These are phyloP conservation scores for Toxotes lorentzi DNA, from an alignment of 2,797 vertebrate genomes.

Conservation along the genomic window DNA sequence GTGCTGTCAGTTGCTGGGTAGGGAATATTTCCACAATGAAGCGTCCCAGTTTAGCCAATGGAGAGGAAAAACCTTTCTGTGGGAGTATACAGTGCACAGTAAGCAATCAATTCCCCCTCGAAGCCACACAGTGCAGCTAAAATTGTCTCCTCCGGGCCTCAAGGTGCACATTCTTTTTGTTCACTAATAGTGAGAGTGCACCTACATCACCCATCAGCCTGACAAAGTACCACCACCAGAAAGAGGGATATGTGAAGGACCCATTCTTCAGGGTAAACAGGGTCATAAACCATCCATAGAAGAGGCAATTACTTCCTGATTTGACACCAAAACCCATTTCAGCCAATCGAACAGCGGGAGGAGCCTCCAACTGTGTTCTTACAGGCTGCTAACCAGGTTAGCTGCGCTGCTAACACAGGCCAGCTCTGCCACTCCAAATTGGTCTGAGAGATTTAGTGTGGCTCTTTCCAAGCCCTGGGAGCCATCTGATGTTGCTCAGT, in stretches of 20 bases:
- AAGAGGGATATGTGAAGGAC: constrained; percentile 57
- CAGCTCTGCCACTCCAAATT: constrained; percentile 59
- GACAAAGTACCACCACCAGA: constrained; percentile 48
- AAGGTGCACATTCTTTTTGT: constrained; percentile 64
- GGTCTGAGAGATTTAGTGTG: constrained; percentile 82
- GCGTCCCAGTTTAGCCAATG: constrained; percentile 51
- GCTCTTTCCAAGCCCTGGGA: constrained; percentile 44
- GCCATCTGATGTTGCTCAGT: constrained; percentile 61
- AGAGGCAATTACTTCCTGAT: constrained; percentile 88
- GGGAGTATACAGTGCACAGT: constrained; percentile 35
- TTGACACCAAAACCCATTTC: constrained; percentile 78
- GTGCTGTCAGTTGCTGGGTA: constrained; percentile 14
- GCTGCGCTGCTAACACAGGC: constrained; percentile 49
- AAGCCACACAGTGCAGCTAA: constrained; percentile 52
- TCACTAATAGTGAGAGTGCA: constrained; percentile 63
- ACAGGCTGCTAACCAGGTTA: constrained; percentile 72
- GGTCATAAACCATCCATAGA: constrained; percentile 85
- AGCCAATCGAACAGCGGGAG: constrained; percentile 85
- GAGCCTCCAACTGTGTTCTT: constrained; percentile 55
- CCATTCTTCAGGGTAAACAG: constrained; percentile 83
- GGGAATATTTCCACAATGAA: constrained; percentile 62
- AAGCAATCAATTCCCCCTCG: constrained; percentile 60
- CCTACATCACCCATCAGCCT: constrained; percentile 52
- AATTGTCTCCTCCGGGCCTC: constrained; percentile 57
- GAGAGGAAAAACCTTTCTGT: constrained; percentile 47